Percentiles rank a stretch among this genome's conserved stretches.
Evolutionary conservation across 2,113 vertebrate species (phyloP).

Genomic region (Cyanoramphus novaezelandiae): DNA sequence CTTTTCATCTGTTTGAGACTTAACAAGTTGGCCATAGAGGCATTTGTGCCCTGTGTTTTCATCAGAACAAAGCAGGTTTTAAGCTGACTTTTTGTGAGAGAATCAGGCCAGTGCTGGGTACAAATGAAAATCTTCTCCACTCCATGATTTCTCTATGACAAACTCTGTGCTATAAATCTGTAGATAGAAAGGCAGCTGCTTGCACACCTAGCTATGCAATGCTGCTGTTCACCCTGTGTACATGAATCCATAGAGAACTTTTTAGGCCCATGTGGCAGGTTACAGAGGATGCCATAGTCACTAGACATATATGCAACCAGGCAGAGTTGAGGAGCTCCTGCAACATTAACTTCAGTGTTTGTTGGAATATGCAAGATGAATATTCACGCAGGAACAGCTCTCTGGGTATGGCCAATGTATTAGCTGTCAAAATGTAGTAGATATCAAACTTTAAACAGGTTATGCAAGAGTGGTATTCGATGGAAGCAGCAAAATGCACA

Average conservation of each 20-base stretch:
- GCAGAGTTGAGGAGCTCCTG: neutral
- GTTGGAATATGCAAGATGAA: neutral
- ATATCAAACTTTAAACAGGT: neutral
- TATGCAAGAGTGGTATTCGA: neutral
- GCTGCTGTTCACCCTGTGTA: fast-evolving
- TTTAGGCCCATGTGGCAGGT: neutral
- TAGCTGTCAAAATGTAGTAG: neutral
- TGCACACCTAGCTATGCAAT: fast-evolving
- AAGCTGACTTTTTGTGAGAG: neutral
- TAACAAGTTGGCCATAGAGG: neutral
- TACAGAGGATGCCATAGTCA: no score
- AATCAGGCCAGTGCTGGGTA: neutral
- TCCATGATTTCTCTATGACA: neutral
- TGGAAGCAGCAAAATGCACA: neutral
- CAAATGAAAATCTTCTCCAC: neutral
- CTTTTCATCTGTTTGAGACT: neutral
- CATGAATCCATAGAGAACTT: neutral
- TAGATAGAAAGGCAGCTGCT: neutral
- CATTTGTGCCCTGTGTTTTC: neutral
- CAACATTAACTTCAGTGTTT: neutral
- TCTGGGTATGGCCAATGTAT: neutral
- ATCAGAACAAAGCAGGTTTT: neutral
- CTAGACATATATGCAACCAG: fast-evolving
- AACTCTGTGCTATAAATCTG: no score
- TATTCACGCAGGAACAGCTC: neutral